Base-by-base conservation (phyloP, 2,888 invertebrate species). In the Acanthosepion pharaonis region DNA sequence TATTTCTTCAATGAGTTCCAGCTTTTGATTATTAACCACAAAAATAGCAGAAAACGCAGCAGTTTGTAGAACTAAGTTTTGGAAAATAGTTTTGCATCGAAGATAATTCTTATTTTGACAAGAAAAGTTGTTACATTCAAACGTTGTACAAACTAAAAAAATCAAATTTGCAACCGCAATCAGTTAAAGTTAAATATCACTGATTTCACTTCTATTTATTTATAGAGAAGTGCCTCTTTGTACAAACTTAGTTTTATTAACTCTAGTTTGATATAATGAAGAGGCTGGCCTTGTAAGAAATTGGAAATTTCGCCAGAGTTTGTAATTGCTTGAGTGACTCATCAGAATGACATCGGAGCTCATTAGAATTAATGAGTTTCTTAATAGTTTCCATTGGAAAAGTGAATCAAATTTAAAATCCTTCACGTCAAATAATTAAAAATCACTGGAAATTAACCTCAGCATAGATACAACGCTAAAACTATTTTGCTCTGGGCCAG, bases 311-410 rank as follows among this genome's bases (percentile, higher is more conserved):
- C 78, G 28, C 18, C 25, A 25, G 6, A 8, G 28, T 28, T 9
- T 64, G 18, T 28, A 9, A 18, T n/a, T 78, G 28, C n/a, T n/a
- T 11, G n/a, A n/a, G 28, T n/a, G n/a, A 78, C 78, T 78, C 78
- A 78, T 78, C n/a, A n/a, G 28, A 78, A 78, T 78, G 78, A 78
- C 78, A 78, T n/a, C 78, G n/a, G 78, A 78, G 8, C 78, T 78
- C 78, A 78, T 78, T 78, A 78, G 78, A 78, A n/a, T 78, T 78
- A 78, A 78, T 78, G 18, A n/a, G 28, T n/a, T 28, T n/a, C 78
- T 78, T n/a, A 78, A 78, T 15, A n/a, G 78, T 78, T 78, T n/a
- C n/a, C n/a, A 78, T 78, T 78, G 78, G 78, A n/a, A 78, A 78
- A 78, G 78, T 78, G 78, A 78, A 78, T 78, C 78, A 15, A 78